Evolutionary conservation across 2,797 vertebrate genomes (phyloP), one percentile per base, ranked within the genome.

Genomic region (Spea hammondii): DNA sequence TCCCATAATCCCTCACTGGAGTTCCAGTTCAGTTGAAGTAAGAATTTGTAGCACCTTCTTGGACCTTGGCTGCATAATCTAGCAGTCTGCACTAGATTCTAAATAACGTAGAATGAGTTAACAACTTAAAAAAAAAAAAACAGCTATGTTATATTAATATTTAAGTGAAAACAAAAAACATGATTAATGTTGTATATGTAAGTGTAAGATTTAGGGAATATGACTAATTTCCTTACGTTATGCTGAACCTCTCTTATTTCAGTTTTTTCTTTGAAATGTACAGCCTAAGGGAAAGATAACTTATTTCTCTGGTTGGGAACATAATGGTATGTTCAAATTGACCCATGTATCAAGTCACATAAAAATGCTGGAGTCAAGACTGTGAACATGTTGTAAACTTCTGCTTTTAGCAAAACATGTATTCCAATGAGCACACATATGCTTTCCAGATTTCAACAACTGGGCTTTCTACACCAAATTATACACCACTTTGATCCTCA

Each of bases 391-490:
- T 74, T 77, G 70, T 54, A 77, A 76, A 68, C 75, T 77, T 65
- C 75, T 82, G 80, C 80, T 82, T 77, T 73, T 74, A 74, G 48
- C 62, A 74, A 68, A 72, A 76, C 69, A 82, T 73, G 70, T 65
- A 74, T 77, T 78, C 45, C 80, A 78, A 65, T 77, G 62, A 74
- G 55, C 55, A 55, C 80, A 82, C 80, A 82, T 82, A 68, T 82
- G 80, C 70, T 69, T 78, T 44, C 80, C 80, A 82, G 80, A 82
- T 70, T 69, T 66, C 65, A 59, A 82, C 80, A 82, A 70, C 57
- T 67, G 44, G 55, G 70, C 75, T 69, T 82, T 82, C 75, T 82
- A 73, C 75, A 77, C 80, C 80, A 82, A 82, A 82, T 82, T 82
- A 82, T 82, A 78, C 71, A 65, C 32, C 74, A 78, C 80, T 82